Conservation (phyloP, 2,888 invertebrate genomes). For the Oscheius myriophilus region DNA sequence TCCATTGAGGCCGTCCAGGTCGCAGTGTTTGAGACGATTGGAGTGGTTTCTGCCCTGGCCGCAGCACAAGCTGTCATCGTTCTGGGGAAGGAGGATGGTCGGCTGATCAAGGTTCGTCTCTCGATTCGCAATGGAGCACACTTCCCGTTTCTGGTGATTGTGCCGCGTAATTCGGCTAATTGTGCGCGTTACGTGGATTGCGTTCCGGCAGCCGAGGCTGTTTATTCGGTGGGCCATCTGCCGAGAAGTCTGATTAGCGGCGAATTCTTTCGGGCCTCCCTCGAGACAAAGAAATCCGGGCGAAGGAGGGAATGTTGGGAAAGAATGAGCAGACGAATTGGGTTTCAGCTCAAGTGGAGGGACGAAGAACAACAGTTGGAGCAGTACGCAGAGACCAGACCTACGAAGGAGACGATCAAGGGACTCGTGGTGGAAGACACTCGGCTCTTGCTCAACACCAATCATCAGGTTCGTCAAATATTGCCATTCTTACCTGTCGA, state of each 20-base stretch:
- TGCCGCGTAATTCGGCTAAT: constrained; percentile 21
- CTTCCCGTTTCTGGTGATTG: constrained; percentile 12
- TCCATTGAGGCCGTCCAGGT: constrained; percentile 62
- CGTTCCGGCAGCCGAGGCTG: constrained; percentile 5
- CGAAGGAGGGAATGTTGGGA: neutral
- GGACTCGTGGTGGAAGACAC: neutral
- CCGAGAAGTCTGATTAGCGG: constrained; percentile 4
- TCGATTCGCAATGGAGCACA: neutral
- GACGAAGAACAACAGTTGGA: constrained; percentile 9
- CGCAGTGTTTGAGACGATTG: constrained; percentile 33
- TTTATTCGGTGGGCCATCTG: constrained; percentile 16
- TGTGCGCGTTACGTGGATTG: constrained; percentile 21
- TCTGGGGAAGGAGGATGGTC: constrained; percentile 15
- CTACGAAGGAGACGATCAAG: constrained; percentile 5
- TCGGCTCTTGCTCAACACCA: constrained; percentile 9
- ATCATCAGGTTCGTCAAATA: constrained; percentile 11
- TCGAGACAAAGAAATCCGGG: neutral
- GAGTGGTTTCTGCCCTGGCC: constrained; percentile 9
- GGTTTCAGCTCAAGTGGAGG: constrained; percentile 31
- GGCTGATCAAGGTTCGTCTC: constrained; percentile 8
- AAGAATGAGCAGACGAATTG: no score
- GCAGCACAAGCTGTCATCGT: constrained; percentile 4
- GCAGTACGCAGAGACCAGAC: constrained; percentile 5
- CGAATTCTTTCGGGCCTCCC: neutral
- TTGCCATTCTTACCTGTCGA: no score